Base-by-base conservation (phyloP, 2,888 invertebrate genomes). In the Macrosiphum euphorbiae region DNA sequence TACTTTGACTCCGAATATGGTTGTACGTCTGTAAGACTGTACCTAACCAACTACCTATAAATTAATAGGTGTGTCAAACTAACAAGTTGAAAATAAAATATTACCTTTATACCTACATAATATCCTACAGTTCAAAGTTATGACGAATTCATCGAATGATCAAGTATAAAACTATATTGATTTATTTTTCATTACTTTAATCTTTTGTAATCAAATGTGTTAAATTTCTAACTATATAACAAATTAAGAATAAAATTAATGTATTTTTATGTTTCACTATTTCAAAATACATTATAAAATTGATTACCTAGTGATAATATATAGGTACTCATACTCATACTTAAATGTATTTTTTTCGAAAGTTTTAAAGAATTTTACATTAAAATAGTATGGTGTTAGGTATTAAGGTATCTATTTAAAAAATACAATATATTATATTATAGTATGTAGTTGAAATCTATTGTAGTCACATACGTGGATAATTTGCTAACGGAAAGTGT, bases 41-140 rank as follows among this genome's bases (percentile, higher is more conserved):
- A 50, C 47, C 28, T 86, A 50, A 50, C 86, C 28, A 86, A 86
- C 47, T 47, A 50, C 86, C 44, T 47, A 47, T 86, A 78, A 78
- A 78, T 78, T 78, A 78, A 78, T 78, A 78, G 47, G 26, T n/a
- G 86, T 86, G 86, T 86, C 86, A 86, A 50, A 44, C 85, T 85
- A 85, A 85, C 28, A 44, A 28, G 85, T 85, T 16, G 10, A 85
- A 85, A 28, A 85, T 44, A 85, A 41, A 85, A 44, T 85, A 44
- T 41, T 44, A 44, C 28, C 10, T 85, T 85, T 44, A 44, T 85
- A 85, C 44, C 44, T 85, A 44, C 44, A 44, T 26, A 44, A 35
- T 85, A 85, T n/a, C n/a, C n/a, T 20, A 20, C 78, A 78, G 78
- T 78, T 78, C 35, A 78, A 78, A 78, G 20, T 35, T 26, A 78